A percentile compares a stretch with the other conserved stretches of the same genome.
phyloP scores from a whole-genome alignment of 2,888 invertebrate species.

The Pimpla rufipes region DNA sequence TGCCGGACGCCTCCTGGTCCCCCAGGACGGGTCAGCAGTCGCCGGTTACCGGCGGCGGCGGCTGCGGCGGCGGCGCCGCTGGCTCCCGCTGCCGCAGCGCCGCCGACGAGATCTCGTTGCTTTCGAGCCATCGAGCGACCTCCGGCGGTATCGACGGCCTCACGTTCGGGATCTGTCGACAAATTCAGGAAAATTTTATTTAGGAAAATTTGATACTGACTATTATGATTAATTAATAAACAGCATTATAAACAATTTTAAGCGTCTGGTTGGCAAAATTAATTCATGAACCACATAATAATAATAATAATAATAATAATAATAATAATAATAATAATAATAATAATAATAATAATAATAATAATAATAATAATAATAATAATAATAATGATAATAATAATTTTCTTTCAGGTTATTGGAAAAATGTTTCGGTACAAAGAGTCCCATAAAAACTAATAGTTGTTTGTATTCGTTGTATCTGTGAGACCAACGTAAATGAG shows the following conservation, averaged over 20 bases:
- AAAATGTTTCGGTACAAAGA: no score
- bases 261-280: background rate
- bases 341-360: no score
- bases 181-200: slow-evolving; percentile 22
- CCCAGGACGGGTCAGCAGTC: slow-evolving; percentile 58
- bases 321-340: background rate
- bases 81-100: slow-evolving; percentile 85
- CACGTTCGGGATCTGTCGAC: slow-evolving; percentile 77
- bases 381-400: no score
- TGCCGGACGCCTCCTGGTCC: slow-evolving; percentile 45
- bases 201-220: background rate
- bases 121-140: slow-evolving; percentile 90
- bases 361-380: no score
- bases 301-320: background rate
- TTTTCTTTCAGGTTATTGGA: no score
- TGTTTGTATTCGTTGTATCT: no score
- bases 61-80: slow-evolving; percentile 79
- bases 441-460: no score
- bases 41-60: slow-evolving; percentile 18
- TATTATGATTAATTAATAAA: background rate
- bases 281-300: background rate
- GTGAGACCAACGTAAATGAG: no score
- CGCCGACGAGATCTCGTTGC: slow-evolving; percentile 90
- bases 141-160: slow-evolving; percentile 89
- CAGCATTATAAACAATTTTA: background rate